Base-by-base conservation (phyloP, 2,888 invertebrate species). In the Parasteatoda lunata region DNA sequence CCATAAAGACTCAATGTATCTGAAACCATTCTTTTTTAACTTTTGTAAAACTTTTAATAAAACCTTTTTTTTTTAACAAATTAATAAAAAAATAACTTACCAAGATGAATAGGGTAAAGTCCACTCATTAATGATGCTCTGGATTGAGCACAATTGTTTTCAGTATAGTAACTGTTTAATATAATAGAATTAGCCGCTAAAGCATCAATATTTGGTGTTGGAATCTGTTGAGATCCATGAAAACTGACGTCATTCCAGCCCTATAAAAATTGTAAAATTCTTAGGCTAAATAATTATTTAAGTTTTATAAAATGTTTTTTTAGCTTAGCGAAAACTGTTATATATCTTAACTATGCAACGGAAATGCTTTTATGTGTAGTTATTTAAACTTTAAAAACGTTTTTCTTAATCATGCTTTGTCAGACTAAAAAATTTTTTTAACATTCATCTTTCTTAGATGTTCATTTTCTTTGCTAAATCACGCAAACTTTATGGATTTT, bases 231-330 rank as follows among this genome's bases (percentile, higher is more conserved):
- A 0, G 96, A 96, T 0, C 97, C 97, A 92, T 96, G 97, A 92
- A 97, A 97, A 13, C 97, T 95, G 3, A 97, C 96, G 92, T 97
- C 97, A 91, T 97, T 97, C 94, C 96, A 97, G 6, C 98, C 97
- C 94, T 88, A 72, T 8, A 52, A 72, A 15, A 76, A 47, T 59
- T n/a, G n/a, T 4, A 13, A n/a, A 59, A 13, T 59, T 5, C 4
- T 7, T 7, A 7, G 6, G 9, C 59, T 8, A 59, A 9, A 59
- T n/a, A 59, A 59, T 4, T 7, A 8, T 7, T 8, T 59, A 6
- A 59, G 59, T 0, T 59, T 13, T 59, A 9, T 54, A 11, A 11
- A 54, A 54, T 54, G 11, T 9, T 9, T 9, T 52, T 7, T 54
- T 9, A 7, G 8, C n/a, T 59, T 59, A 59, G 59, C 8, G 13